Evolutionary conservation across 2,113 vertebrate species (phyloP).

Genomic region (Crocuta crocuta): DNA sequence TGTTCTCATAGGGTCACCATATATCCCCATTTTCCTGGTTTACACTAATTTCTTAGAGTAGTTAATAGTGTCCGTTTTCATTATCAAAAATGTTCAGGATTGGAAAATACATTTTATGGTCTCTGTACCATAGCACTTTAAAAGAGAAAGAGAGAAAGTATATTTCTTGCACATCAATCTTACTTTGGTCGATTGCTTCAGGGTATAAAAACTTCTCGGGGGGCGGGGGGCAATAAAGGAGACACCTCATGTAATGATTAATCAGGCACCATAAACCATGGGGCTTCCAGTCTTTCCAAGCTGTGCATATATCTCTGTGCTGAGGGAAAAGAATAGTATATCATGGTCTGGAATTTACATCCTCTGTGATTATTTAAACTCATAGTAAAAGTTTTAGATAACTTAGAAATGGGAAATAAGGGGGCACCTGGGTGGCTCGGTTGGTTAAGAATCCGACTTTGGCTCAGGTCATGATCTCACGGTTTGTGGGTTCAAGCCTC

Average conservation of each 20-base stretch:
- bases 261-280: slow-evolving; percentile 16
- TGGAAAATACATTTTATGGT: background rate
- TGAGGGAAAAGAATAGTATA: background rate
- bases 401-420: background rate
- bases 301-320: background rate
- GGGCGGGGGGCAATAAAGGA: background rate
- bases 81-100: slow-evolving; percentile 4
- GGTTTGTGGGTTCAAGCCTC: too few species aligned
- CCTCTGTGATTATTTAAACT: background rate
- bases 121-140: background rate
- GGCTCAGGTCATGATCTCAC: too few species aligned
- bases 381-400: background rate
- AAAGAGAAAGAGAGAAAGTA: background rate
- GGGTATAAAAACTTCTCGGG: background rate
- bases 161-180: slow-evolving; percentile 37
- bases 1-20: background rate
- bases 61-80: background rate
- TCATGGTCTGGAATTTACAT: background rate
- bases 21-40: background rate
- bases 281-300: background rate
- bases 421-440: too few species aligned
- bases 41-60: background rate
- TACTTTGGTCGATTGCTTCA: slow-evolving; percentile 10
- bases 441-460: too few species aligned
- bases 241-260: slow-evolving; percentile 28